Evolutionary conservation across 2,113 vertebrate genomes (phyloP).

Genomic region (Myotis brandtii): DNA sequence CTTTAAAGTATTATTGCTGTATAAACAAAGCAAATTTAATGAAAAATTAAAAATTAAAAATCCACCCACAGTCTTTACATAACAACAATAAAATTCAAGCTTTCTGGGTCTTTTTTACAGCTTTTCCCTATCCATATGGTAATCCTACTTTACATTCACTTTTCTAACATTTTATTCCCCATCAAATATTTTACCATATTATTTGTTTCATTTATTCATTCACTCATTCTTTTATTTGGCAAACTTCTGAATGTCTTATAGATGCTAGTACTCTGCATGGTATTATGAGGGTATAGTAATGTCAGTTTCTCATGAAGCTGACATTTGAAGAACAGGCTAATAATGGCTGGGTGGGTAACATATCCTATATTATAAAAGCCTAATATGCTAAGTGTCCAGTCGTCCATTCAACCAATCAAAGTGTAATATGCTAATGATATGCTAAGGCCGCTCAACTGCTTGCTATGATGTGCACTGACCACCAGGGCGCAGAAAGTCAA

Average conservation of each 20-base stretch:
- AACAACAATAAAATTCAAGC: conserved; percentile 59
- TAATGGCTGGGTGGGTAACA: neutral
- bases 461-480: no score
- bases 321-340: neutral
- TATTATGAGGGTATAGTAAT: neutral
- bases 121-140: conserved; percentile 35
- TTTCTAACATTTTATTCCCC: conserved; percentile 4
- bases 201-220: neutral
- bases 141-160: conserved; percentile 27
- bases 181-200: neutral
- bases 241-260: neutral
- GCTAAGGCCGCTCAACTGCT: no score
- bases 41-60: conserved; percentile 79
- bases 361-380: no score
- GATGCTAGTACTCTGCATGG: neutral
- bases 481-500: no score
- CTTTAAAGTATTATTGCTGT: conserved; percentile 67
- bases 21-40: conserved; percentile 72
- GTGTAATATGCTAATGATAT: no score
- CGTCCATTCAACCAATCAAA: no score
- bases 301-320: neutral
- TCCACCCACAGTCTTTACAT: conserved; percentile 58
- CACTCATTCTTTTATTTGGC: neutral
- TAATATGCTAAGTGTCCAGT: no score
- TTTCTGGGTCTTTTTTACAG: neutral